These are phyloP conservation scores for Anneissia japonica DNA, from an alignment of 35 echinoderm and acorn worm species.

Conservation along the genomic window DNA sequence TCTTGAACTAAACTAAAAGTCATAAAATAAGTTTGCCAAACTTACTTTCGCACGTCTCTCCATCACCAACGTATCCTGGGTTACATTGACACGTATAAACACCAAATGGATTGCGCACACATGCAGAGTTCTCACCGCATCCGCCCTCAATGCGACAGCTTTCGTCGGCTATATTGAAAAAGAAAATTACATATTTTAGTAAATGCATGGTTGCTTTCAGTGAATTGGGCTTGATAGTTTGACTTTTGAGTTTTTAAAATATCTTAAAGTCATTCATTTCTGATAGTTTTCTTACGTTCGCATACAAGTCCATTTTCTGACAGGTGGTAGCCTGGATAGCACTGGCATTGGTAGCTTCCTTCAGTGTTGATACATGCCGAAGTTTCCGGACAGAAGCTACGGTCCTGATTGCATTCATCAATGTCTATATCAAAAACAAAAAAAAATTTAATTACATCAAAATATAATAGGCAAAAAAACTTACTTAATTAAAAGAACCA, in stretches of 20 bases:
- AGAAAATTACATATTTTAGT: too few relatives aligned
- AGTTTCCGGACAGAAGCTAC: not conserved
- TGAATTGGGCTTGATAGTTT: too few relatives aligned
- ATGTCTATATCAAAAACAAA: not conserved
- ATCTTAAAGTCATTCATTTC: too few relatives aligned
- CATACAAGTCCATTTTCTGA: constrained; percentile 4
- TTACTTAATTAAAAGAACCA: too few relatives aligned
- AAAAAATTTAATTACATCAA: too few relatives aligned
- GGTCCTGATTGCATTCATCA: not conserved
- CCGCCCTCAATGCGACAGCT: not conserved
- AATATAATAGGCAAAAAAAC: too few relatives aligned
- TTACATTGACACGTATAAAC: not conserved
- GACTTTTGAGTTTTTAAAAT: too few relatives aligned
- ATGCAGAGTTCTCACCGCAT: not conserved
- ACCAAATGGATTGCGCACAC: not conserved
- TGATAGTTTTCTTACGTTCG: not conserved
- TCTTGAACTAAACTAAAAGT: too few relatives aligned
- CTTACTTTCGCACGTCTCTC: not conserved
- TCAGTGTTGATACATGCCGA: not conserved
- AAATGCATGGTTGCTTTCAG: too few relatives aligned
- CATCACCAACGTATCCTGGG: not conserved
- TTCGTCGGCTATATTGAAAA: not conserved
- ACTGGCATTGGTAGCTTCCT: not conserved
- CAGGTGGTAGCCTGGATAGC: not conserved
- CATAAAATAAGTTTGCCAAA: too few relatives aligned